Base-by-base conservation (phyloP, 2,888 invertebrate species). In the Platynereis dumerilii region DNA sequence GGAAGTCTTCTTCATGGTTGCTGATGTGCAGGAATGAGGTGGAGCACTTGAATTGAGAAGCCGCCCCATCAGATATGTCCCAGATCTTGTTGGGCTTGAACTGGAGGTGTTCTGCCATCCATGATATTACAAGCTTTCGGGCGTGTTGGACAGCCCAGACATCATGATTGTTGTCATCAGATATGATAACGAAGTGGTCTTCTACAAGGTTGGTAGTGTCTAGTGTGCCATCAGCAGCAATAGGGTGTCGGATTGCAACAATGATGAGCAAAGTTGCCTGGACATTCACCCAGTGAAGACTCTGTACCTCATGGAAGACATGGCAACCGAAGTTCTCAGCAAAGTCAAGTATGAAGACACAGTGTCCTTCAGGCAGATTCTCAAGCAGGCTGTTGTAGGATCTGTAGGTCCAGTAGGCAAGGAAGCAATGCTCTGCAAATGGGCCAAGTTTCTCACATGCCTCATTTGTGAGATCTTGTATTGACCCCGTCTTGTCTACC, bases 171-270 rank as follows among this genome's bases (percentile, higher is more conserved):
- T 42, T 42, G 42, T 42, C 15, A 15, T 42, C 42, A 15, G 42
- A 42, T 42, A 42, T 42, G 42, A 42, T 42, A 42, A 42, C 15
- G 42, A 42, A 42, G 10, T 42, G 42, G 42, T 42, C 42, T 42
- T 42, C 12, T 15, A 42, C 42, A 15, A 15, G 12, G 12, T 15
- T 17, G 15, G 15, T 10, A 42, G 12, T 17, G 10, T 42, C 42
- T 15, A 15, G 42, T 17, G 10, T 42, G 15, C 42, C 42, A 42
- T 42, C 42, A 15, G 42, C 42, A 42, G 42, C 12, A 42, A 42
- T 15, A 15, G 42, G 42, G 15, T 42, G 42, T 17, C 42, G 15
- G 12, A 15, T 42, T 42, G 15, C 15, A 15, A 42, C 42, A 15
- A 42, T 17, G 15, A 42, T 42, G 42, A 42, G 42, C 10, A 42